Evolutionary conservation across 2,888 invertebrate species (phyloP).

Genomic region (Eumerus sabulonum): DNA sequence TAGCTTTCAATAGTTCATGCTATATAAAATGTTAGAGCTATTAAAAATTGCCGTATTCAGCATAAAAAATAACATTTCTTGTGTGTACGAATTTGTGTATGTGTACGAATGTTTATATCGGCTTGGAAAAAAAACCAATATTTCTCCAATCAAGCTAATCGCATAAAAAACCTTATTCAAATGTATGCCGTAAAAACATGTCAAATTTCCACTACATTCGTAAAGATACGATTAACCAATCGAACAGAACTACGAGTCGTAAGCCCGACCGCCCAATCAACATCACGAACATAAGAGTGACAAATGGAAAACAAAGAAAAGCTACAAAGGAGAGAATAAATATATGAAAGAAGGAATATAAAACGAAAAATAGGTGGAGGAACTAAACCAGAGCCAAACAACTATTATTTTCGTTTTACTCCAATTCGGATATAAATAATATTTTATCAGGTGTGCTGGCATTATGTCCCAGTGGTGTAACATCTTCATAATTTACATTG

Average conservation of each 20-base stretch:
- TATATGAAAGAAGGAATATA: slow-evolving; percentile 8
- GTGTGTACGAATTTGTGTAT: too few species aligned
- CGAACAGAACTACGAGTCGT: slow-evolving; percentile 30
- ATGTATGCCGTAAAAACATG: too few species aligned
- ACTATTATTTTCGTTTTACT: slow-evolving; percentile 41
- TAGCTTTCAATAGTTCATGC: too few species aligned
- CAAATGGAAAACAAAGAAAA: slow-evolving; percentile 60
- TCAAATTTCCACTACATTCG: too few species aligned
- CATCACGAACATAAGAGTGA: slow-evolving; percentile 33
- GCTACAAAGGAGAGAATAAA: slow-evolving; percentile 38
- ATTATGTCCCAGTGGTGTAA: slow-evolving; percentile 27
- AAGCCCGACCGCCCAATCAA: slow-evolving; percentile 21
- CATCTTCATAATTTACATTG: slow-evolving; percentile 36
- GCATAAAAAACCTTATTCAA: too few species aligned
- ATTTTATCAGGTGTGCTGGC: background rate
- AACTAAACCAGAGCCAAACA: slow-evolving; percentile 53
- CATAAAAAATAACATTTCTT: too few species aligned
- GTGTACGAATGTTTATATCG: too few species aligned
- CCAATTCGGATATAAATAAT: background rate
- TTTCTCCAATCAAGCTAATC: too few species aligned
- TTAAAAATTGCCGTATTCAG: too few species aligned
- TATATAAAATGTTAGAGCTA: too few species aligned
- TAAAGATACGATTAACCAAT: too few species aligned
- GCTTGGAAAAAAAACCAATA: too few species aligned
- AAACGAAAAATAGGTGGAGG: slow-evolving; percentile 28